phyloP scores from a whole-genome alignment of 2,797 vertebrate genomes.

The Tadarida brasiliensis region DNA sequence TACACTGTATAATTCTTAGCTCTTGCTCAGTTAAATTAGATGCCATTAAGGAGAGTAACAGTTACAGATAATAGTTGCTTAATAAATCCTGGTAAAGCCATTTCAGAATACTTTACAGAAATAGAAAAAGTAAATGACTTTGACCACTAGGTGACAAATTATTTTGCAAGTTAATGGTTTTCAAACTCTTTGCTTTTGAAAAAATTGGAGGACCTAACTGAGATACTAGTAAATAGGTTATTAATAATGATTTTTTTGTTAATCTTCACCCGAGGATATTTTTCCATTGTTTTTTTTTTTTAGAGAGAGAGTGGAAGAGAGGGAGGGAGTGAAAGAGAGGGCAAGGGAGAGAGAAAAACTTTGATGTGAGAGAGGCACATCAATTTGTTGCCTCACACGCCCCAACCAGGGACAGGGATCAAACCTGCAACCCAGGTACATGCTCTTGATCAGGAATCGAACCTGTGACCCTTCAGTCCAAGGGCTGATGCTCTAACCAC shows the following conservation, averaged over 20 bases:
- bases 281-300: too few species aligned
- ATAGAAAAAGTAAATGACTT: background rate
- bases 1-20: background rate
- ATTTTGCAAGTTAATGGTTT: background rate
- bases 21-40: background rate
- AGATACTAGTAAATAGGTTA: background rate
- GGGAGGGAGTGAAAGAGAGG: too few species aligned
- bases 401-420: too few species aligned
- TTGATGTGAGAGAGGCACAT: too few species aligned
- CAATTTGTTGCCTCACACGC: too few species aligned
- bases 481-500: too few species aligned
- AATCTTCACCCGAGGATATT: too few species aligned
- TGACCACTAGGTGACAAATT: background rate
- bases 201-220: background rate
- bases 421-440: too few species aligned
- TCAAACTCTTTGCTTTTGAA: conserved; percentile 33
- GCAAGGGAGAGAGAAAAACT: too few species aligned
- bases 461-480: too few species aligned
- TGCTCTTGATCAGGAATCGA: too few species aligned
- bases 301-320: too few species aligned
- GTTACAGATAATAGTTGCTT: background rate
- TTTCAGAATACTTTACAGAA: conserved; percentile 9
- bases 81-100: background rate
- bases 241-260: background rate
- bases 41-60: background rate